Conservation (phyloP, 2,797 vertebrate genomes). For the Lycodopsis pacificus region DNA sequence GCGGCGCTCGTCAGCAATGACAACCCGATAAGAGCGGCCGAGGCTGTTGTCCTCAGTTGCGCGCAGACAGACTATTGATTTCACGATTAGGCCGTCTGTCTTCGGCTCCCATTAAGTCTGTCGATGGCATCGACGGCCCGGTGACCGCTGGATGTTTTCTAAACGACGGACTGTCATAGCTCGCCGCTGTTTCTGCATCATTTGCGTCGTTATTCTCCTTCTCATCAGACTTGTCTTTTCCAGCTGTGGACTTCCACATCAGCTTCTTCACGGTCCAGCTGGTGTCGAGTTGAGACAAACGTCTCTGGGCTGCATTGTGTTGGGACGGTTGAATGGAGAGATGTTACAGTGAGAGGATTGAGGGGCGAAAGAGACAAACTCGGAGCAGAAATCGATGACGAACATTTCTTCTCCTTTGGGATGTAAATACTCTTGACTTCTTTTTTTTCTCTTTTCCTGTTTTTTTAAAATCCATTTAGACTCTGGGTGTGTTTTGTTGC, state of each 20-base stretch:
- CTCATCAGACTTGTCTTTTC: constrained; percentile 15
- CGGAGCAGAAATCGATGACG: constrained; percentile 47
- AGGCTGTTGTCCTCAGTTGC: constrained; percentile 52
- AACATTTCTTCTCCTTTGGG: constrained; percentile 68
- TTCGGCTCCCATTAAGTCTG: constrained; percentile 66
- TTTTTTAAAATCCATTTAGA: constrained; percentile 71
- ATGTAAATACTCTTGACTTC: constrained; percentile 78
- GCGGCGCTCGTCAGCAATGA: constrained; percentile 44
- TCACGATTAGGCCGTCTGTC: constrained; percentile 73
- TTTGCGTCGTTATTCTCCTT: constrained; percentile 15
- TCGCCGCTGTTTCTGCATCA: constrained; percentile 7
- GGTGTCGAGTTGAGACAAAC: constrained; percentile 43
- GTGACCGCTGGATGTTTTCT: constrained; percentile 53
- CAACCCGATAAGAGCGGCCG: constrained; percentile 47
- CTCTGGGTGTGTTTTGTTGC: constrained; percentile 84
- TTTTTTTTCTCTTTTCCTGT: constrained; percentile 24
- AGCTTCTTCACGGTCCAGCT: not conserved
- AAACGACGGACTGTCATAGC: constrained; percentile 43
- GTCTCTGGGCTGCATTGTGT: constrained; percentile 39
- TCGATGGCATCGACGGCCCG: constrained; percentile 57
- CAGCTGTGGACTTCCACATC: constrained; percentile 25
- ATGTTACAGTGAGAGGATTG: constrained; percentile 33
- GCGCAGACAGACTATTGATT: constrained; percentile 76
- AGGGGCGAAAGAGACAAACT: constrained; percentile 35
- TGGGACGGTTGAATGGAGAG: constrained; percentile 48